Evolutionary conservation across 2,888 invertebrate species (phyloP), one percentile per base, ranked within the genome.

Genomic region (Silvanus unidentatus): DNA sequence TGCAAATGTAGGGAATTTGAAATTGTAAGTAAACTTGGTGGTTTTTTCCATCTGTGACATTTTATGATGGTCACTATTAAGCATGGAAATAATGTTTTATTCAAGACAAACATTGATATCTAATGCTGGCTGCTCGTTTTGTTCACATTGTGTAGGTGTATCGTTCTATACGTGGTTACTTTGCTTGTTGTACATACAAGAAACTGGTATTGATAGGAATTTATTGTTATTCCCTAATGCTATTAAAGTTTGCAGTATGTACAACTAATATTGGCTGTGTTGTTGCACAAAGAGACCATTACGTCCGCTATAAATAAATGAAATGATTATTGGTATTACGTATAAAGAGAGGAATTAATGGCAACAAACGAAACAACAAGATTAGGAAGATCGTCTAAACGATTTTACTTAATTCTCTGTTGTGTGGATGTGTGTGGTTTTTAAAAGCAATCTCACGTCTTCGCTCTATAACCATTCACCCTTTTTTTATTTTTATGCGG

Each of bases 1-100:
- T 62, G 63, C 63, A 64, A 63, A 65, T 63, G 55, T 49, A 47
- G 50, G 48, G 57, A 47, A 63, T 65, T 64, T 63, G 59, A 64
- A 65, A 65, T 64, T 61, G 59, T 62, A 65, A 64, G 58, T 59
- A 57, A 62, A 54, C 38, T 49, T 47, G 58, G 32, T 5, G 10
- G 4, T 11, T 32, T 32, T 32, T 54, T 59, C 61, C 61, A 55
- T 50, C 41, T 43, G 49, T 53, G 57, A 61, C 59, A 60, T 50
- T 64, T 64, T 64, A 65, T 61, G 63, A 62, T 55, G 55, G 51
- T 52, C 51, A 47, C 55, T 52, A 53, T 57, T 50, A 57, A 57
- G 50, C 52, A 46, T 45, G 40, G 16, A 47, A 48, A 22, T 47
- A 47, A 62, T 63, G 63, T 62, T 63, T 65, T 64, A 64, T 62